Conservation (phyloP, 1,140 invertebrate genomes). For the Eriocheir sinensis region DNA sequence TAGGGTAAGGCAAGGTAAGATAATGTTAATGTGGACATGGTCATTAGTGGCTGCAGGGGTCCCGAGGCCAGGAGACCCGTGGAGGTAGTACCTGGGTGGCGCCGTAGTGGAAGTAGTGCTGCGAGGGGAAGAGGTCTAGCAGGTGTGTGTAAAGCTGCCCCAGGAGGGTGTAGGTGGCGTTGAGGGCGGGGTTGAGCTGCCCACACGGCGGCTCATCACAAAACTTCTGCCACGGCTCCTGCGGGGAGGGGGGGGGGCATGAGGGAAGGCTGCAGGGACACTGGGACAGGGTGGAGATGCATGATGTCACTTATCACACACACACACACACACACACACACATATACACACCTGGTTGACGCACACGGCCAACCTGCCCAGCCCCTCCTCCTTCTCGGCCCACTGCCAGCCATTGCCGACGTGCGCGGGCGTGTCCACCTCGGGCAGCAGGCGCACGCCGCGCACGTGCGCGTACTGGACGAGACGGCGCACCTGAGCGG, state of each 20-base stretch:
- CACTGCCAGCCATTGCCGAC: slow-evolving; percentile 94
- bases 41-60: background rate
- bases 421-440: slow-evolving; percentile 94
- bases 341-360: slow-evolving; percentile 83
- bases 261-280: background rate
- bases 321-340: background rate
- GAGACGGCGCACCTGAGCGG: slow-evolving; percentile 87
- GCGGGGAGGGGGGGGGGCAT: slow-evolving; percentile 70
- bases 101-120: slow-evolving; percentile 91
- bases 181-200: slow-evolving; percentile 89
- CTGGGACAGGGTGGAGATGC: too few relatives aligned
- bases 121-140: slow-evolving; percentile 85
- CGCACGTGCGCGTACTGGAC: slow-evolving; percentile 87
- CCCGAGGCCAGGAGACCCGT: background rate
- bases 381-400: slow-evolving; percentile 85
- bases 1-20: too few relatives aligned
- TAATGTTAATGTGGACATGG: background rate
- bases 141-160: slow-evolving; percentile 61
- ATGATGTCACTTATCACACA: background rate
- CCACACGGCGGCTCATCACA: slow-evolving; percentile 94
- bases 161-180: slow-evolving; percentile 88
- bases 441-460: slow-evolving; percentile 90
- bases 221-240: slow-evolving; percentile 88
- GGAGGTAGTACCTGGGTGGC: slow-evolving; percentile 89
- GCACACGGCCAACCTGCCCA: slow-evolving; percentile 82